Base-by-base conservation (phyloP, 2,113 vertebrate genomes). In the Vulpes lagopus region DNA sequence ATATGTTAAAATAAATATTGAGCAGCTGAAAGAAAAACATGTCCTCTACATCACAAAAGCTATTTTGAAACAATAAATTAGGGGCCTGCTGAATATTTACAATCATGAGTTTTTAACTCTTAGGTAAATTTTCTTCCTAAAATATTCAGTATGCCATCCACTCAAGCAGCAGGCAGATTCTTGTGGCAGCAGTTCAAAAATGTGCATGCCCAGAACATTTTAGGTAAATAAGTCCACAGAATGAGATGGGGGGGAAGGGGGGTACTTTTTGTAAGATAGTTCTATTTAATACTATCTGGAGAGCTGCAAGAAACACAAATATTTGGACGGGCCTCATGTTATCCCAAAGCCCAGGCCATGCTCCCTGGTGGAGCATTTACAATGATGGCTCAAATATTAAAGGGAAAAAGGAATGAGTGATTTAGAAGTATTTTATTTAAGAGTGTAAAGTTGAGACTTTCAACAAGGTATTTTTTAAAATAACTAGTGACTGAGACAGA, bases 1-100 rank as follows among this genome's bases (percentile, higher is more conserved):
- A 98, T 97, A 98, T 71, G 95, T 97, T 98, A 98, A 99, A 98
- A 98, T 98, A 99, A 99, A 99, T 98, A 98, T 93, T 98, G 97
- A 99, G 94, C 97, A 98, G 98, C 98, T 97, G 98, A 98, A 73
- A 97, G 95, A 93, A 97, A 98, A 99, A 97, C 97, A 98, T 96
- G 96, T 78, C 91, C 60, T 98, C 83, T 1, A 7, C 92, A 98
- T 97, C 83, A 98, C 97, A 98, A 98, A 98, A 96, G 94, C 94
- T 97, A 93, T 97, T 98, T 98, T 97, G 98, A 98, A 98, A 98
- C 94, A 98, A 96, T 98, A 88, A 97, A 98, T 98, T 98, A 97
- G 98, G 80, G 92, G 69, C 53, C 92, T 98, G 95, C 97, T 99
- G 97, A 98, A 98, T 98, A 99, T 98, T 98, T 98, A 98, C 97